Evolutionary conservation across 2,888 invertebrate species (phyloP), one percentile per base, ranked within the genome.

Genomic region (Pterostichus madidus): DNA sequence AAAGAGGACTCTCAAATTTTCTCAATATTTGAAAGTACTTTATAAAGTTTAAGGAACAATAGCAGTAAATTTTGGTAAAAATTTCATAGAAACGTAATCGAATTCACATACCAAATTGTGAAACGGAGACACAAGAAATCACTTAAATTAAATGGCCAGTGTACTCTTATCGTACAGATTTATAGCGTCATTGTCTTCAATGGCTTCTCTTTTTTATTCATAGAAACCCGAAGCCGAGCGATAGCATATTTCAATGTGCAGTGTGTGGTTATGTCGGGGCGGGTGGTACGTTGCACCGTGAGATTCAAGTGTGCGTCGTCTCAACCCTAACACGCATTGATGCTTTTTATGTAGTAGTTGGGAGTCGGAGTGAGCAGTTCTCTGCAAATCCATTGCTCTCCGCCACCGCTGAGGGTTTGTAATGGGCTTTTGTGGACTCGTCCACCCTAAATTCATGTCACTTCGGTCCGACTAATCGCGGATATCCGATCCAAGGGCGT

Each of bases 201-300:
- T 80, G 71, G 71, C 17, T 68, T 71, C 80, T 53, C 53, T 80
- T 80, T 79, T 80, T 80, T 80, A 80, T 80, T 80, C 80, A 80
- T 73, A 39, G 71, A 35, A 80, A 68, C 35, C 35, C 46, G 64
- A 31, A 13, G 7, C 53, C 35, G 49, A 64, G 68, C 15, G 80
- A 80, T 80, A 80, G 71, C 80, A 80, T 68, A 80, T 80, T 80
- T 80, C 80, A 78, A 44, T 78, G 59, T 56, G 44, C 59, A 59
- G n/a, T 46, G 44, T 44, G 68, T 39, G 68, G 68, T 71, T 71
- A 71, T 46, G 39, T 5, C 7, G 11, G 56, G 49, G 3, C 24
- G 24, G 46, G 11, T 11, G 49, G n/a, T 49, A n/a, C n/a, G 49
- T 17, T 17, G 56, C 17, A 8, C 17, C 15, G 17, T 17, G 49